phyloP scores from a whole-genome alignment of 2,113 vertebrate genomes.

The Bungarus multicinctus region DNA sequence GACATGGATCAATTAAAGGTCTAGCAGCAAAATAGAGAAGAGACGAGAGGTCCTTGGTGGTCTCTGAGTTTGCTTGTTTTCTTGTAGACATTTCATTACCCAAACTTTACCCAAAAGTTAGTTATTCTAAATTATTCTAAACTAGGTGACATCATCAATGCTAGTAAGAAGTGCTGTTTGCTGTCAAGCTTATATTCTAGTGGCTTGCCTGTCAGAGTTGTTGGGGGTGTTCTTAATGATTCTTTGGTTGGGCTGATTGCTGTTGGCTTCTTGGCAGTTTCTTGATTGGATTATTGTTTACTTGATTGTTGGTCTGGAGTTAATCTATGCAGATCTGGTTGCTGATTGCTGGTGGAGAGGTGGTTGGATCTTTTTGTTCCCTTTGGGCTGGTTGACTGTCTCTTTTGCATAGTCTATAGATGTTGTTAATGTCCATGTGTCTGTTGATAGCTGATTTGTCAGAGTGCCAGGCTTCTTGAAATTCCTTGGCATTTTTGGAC shows the following conservation, averaged over 20 bases:
- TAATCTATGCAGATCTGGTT: neutral
- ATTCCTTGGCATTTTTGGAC: neutral
- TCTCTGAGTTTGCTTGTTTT: neutral
- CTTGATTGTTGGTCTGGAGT: neutral
- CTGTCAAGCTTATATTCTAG: neutral
- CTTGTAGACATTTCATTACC: neutral
- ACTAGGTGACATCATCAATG: neutral
- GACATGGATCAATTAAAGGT: neutral
- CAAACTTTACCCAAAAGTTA: neutral
- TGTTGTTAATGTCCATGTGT: neutral
- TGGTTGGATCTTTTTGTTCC: neutral
- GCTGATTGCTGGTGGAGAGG: neutral
- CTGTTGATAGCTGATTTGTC: neutral
- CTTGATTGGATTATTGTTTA: neutral
- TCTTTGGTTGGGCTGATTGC: neutral
- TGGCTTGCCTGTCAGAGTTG: neutral
- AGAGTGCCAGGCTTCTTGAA: neutral
- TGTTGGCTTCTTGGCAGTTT: neutral
- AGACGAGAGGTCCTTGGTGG: neutral
- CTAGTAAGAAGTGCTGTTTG: neutral
- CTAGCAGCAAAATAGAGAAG: neutral
- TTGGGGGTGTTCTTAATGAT: neutral
- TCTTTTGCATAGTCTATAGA: neutral
- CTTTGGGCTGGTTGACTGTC: neutral
- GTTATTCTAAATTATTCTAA: too few relatives aligned